Base-by-base conservation (phyloP, 2,113 vertebrate genomes). In the Rutilus rutilus region DNA sequence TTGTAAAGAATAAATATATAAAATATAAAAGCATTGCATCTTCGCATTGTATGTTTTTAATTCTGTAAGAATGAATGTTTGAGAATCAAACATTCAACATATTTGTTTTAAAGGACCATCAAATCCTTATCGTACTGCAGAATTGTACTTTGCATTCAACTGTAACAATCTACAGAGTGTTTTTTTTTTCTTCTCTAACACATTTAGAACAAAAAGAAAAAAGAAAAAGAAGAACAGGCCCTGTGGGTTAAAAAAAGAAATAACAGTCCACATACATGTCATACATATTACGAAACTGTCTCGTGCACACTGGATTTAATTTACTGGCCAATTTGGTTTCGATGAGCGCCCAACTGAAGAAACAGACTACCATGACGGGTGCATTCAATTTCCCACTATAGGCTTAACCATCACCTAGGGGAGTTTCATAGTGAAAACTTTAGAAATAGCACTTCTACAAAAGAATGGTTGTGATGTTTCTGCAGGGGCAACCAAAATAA, bases 311-410 rank as follows among this genome's bases (percentile, higher is more conserved):
- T 71, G 47, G 36, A 57, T 54, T 78, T 83, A 69, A 87, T 83
- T 83, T 83, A 87, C 75, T 87, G 80, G 50, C 47, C 73, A 78
- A 78, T 87, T 83, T 83, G 54, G 21, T 87, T 87, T 77, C n/a
- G 23, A 54, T 69, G 71, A 76, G 47, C 1, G 8, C 25, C 52
- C 30, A 45, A 21, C 62, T 69, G 12, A 71, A 57, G 50, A 78
- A 83, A 77, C 50, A 54, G 60, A 83, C 62, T 59, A 36, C 45
- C 47, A 71, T 75, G 67, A 82, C 54, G 27, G 62, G 17, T 36
- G 12, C 85, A 81, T 47, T 74, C 25, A 17, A 64, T 73, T 75
- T 82, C 25, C 78, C 78, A 74, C 64, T 74, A 52, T 52, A 60
- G 85, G 19, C 23, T 50, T 75, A 50, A 62, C 78, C 42, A 86